A percentile compares a stretch with the other conserved stretches of the same genome.
phyloP scores from a whole-genome alignment of 1,140 invertebrate genomes.

The Drosophila nannoptera region DNA sequence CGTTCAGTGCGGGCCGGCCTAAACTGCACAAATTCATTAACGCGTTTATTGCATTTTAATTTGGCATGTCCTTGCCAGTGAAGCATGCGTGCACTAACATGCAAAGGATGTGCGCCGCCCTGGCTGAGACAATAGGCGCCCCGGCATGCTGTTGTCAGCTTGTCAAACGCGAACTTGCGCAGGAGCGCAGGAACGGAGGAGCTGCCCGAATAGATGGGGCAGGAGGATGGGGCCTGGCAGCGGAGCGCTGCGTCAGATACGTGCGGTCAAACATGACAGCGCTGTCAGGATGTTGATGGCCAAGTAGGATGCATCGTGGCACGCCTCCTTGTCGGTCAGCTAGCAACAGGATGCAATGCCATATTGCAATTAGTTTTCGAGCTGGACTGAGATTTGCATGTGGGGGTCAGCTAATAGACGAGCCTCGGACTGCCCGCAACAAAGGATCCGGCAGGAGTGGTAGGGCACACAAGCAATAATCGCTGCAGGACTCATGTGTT shows the following conservation, averaged over 20 bases:
- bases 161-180: slow-evolving; percentile 58
- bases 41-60: slow-evolving; percentile 76
- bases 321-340: slow-evolving; percentile 3
- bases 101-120: slow-evolving; percentile 57
- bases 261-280: slow-evolving; percentile 59
- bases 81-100: slow-evolving; percentile 68
- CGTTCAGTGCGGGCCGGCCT: slow-evolving; percentile 23
- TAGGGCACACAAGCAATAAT: slow-evolving; percentile 50
- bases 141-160: slow-evolving; percentile 56
- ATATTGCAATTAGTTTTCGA: slow-evolving; percentile 75
- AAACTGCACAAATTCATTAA: slow-evolving; percentile 56
- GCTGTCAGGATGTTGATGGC: slow-evolving; percentile 49
- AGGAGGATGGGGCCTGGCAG: too few species aligned
- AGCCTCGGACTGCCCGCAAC: slow-evolving; percentile 17
- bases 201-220: too few species aligned
- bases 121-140: slow-evolving; percentile 9
- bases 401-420: slow-evolving; percentile 64
- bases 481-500: slow-evolving; percentile 18
- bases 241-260: neutral
- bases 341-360: slow-evolving; percentile 66
- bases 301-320: slow-evolving; percentile 32
- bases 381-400: slow-evolving; percentile 53
- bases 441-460: slow-evolving; percentile 20
- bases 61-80: slow-evolving; percentile 71
- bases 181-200: neutral